Evolutionary conservation across 2,888 invertebrate species (phyloP), one percentile per base, ranked within the genome.

Genomic region (Alcis repandata): DNA sequence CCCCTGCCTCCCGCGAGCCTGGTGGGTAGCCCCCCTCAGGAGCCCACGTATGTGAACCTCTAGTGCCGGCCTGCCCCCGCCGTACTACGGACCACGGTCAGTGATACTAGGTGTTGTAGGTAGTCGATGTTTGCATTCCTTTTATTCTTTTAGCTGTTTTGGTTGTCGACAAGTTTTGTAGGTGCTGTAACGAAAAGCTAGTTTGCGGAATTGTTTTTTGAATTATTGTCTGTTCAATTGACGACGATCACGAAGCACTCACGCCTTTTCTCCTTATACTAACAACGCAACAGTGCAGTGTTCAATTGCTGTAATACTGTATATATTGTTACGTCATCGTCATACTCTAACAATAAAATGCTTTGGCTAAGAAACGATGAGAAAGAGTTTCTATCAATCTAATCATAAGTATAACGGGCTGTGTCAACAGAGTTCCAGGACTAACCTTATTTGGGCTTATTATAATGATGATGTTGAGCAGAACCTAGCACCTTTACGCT

Each of bases 31-130:
- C 95, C 95, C 79, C 96, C 96, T 71, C 97, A 97, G 94, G 97
- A 97, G 94, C 98, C 98, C 79, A 98, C 98, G 82, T 98, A 98
- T 95, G 98, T 98, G 93, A 98, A 98, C 96, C 97, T 98, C 95
- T 97, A 97, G 96, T 95, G 95, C 92, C 90, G 91, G 91, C 90
- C 88, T 80, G 79, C 82, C 86, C 88, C 87, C 90, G 90, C 89
- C 90, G 88, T 82, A 72, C 78, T 79, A 75, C 72, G 76, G 72
- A 73, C 79, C 77, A 90, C 90, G 91, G 91, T 91, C 89, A 90
- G 91, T 91, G 51, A 49, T 73, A 70, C 43, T 45, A 56, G 45
- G 56, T 56, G 56, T 56, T 56, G 43, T 56, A 54, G 54, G 43
- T 54, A 54, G 54, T 54, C 54, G 41, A 43, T 54, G 61, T 67